Evolutionary conservation across 2,888 invertebrate species (phyloP).

Genomic region (Linnaemya vulpina): DNA sequence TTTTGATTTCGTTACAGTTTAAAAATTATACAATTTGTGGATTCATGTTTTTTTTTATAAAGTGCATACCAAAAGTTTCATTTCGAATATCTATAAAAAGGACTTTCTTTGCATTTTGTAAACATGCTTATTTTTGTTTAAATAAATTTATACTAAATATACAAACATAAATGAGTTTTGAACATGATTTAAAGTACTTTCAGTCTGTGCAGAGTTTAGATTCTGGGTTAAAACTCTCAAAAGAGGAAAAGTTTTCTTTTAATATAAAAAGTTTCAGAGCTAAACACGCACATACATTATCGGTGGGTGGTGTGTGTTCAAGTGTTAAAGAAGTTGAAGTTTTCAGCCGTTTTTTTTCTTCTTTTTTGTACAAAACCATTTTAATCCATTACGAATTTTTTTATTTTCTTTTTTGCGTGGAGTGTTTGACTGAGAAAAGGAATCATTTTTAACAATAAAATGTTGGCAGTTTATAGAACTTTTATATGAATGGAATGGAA

Average conservation of each 20-base stretch:
- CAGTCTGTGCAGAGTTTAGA: slow-evolving; percentile 1
- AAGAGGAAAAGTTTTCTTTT: slow-evolving; percentile 12
- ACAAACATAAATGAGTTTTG: not conserved
- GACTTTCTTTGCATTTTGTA: slow-evolving; percentile 11
- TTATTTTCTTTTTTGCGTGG: slow-evolving; percentile 30
- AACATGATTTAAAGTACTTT: slow-evolving; percentile 20
- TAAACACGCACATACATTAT: not conserved
- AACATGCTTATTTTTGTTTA: slow-evolving; percentile 10
- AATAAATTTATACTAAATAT: slow-evolving; percentile 2
- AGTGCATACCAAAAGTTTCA: not conserved
- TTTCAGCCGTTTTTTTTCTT: not conserved
- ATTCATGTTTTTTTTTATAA: not conserved
- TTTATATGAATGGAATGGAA: slow-evolving; percentile 2
- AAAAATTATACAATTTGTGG: not conserved
- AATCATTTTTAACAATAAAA: slow-evolving; percentile 15
- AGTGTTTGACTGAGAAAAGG: slow-evolving; percentile 37
- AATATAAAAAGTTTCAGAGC: slow-evolving; percentile 5
- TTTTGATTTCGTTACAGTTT: not conserved
- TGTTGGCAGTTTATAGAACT: slow-evolving; percentile 14
- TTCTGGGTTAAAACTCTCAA: slow-evolving; percentile 53
- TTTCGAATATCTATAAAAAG: not conserved
- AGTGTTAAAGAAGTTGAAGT: slow-evolving; percentile 37
- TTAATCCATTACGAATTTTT: slow-evolving; percentile 52
- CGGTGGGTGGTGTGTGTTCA: slow-evolving; percentile 1
- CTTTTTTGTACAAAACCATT: slow-evolving; percentile 37